Evolutionary conservation across 2,113 vertebrate species (phyloP), one percentile per base, ranked within the genome.

Genomic region (Polyodon spathula): DNA sequence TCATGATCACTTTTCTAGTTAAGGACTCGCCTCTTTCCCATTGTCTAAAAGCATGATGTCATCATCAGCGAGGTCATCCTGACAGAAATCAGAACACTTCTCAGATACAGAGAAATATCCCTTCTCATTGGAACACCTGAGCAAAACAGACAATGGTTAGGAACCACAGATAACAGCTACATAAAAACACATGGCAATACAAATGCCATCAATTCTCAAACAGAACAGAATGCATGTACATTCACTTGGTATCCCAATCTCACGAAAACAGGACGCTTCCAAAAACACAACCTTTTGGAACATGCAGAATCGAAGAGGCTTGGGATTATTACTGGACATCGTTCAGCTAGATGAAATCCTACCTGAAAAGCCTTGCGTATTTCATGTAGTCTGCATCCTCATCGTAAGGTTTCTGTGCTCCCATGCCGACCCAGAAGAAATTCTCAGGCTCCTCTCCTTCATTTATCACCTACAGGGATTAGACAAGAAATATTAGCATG

Each of bases 41-140:
- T 98, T 99, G 80, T 99, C 96, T 46, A 99, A 75, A 56, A 99
- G 61, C 96, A 99, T 98, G 81, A 99, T 97, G 74, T 99, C 96
- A 0, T 99, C 96, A 0, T 98, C 92, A 0, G 95, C 95, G 66
- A 99, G 70, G 76, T 98, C 96, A 37, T 99, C 96, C 70, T 99
- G 95, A 78, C 95, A 98, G 71, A 99, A 97, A 72, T 98, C 96
- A 0, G 94, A 98, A 78, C 95, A 99, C 57, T 99, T 99, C 64
- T 99, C 95, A 0, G 96, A 98, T 65, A 99, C 92, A 0, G 94
- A 89, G 55, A 98, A 99, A 75, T 95, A 99, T 5, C 96, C 96
- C 60, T 97, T 98, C 76, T 99, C 94, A 0, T 99, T 98, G 38
- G 96, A 99, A 71, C 96, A 98, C 73, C 96, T 98, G 79, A 2